Conservation (phyloP, 2,888 invertebrate species). For the Brachyptera risi region DNA sequence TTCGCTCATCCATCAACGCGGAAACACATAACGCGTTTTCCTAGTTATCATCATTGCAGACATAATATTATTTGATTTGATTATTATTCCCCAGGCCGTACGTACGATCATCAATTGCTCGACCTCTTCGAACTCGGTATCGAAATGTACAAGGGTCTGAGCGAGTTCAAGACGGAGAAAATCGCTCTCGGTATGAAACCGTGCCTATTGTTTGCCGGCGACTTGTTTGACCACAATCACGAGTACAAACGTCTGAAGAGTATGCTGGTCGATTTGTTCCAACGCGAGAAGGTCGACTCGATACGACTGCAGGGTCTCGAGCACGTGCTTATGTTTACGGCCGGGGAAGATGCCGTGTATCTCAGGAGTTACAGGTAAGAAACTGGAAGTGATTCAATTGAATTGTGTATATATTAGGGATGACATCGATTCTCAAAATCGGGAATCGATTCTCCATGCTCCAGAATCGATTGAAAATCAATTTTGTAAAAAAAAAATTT, state of each 20-base stretch:
- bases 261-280: slow-evolving; percentile 87
- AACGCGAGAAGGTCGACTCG: slow-evolving; percentile 73
- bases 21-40: too few species aligned
- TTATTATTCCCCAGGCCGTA: slow-evolving; percentile 64
- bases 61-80: neutral
- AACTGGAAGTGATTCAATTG: too few species aligned
- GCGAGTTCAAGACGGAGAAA: slow-evolving; percentile 75
- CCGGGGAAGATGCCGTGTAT: slow-evolving; percentile 71
- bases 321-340: slow-evolving; percentile 87
- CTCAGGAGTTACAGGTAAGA: slow-evolving; percentile 64
- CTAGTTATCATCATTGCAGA: neutral
- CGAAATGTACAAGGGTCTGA: slow-evolving; percentile 72
- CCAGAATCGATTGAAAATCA: too few species aligned
- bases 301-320: slow-evolving; percentile 91
- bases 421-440: too few species aligned
- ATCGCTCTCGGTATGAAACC: slow-evolving; percentile 83
- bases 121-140: slow-evolving; percentile 97
- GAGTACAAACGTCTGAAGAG: slow-evolving; percentile 82
- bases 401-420: too few species aligned
- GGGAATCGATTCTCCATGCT: too few species aligned
- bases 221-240: slow-evolving; percentile 78
- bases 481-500: too few species aligned
- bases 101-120: slow-evolving; percentile 82
- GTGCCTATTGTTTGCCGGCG: slow-evolving; percentile 86
- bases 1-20: too few species aligned